These are phyloP conservation scores for Meriones unguiculatus DNA, from an alignment of 2,113 vertebrate genomes.

Conservation along the genomic window DNA sequence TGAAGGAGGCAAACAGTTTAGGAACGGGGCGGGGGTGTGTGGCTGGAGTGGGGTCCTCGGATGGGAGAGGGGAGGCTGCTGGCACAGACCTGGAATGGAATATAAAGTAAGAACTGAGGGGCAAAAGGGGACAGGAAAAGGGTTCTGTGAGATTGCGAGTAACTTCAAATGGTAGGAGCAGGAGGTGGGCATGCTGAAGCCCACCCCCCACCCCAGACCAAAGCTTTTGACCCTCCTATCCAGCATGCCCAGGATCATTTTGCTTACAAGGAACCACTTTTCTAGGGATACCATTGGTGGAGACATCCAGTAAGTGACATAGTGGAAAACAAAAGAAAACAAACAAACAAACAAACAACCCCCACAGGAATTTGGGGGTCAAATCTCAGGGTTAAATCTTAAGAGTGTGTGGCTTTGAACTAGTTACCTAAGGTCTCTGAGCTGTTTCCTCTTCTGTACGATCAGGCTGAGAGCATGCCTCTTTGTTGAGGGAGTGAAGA, in stretches of 20 bases:
- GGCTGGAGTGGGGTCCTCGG: background rate
- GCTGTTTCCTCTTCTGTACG: slow-evolving; percentile 62
- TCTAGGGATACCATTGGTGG: background rate
- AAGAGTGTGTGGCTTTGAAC: slow-evolving; percentile 7
- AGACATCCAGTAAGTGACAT: background rate
- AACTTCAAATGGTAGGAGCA: background rate
- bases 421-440: slow-evolving; percentile 63
- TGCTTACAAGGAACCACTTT: background rate
- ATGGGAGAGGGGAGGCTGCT: background rate
- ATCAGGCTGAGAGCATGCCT: slow-evolving; percentile 16
- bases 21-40: background rate
- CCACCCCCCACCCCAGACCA: background rate
- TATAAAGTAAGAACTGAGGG: background rate
- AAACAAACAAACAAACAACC: no score
- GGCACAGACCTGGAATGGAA: background rate
- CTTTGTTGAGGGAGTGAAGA: slow-evolving; percentile 49
- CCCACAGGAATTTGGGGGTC: background rate
- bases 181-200: background rate
- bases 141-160: background rate
- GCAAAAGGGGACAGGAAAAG: background rate
- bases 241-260: background rate
- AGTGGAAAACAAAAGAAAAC: background rate
- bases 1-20: background rate
- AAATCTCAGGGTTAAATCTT: slow-evolving; percentile 43
- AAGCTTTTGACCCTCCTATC: background rate